Base-by-base conservation (phyloP, 2,888 invertebrate species). In the Mesorhabditis spiculigera region DNA sequence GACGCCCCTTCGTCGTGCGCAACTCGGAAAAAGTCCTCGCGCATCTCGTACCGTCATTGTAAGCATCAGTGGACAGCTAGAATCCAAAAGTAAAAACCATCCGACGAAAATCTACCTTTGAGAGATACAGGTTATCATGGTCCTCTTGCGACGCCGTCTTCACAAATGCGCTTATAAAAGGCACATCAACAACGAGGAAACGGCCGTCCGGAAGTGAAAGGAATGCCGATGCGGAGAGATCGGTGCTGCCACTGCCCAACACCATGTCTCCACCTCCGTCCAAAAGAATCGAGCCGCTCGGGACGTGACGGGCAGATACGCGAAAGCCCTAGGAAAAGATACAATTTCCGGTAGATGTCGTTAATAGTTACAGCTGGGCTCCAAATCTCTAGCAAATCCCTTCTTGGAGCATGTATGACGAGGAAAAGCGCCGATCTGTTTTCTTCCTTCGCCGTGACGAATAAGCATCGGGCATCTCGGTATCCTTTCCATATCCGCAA, bases 401-500 rank as follows among this genome's bases (percentile, higher is more conserved):
- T 91, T 78, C 93, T 92, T 0, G 95, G 93, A 5, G 94, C 93
- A 87, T 95, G 96, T 75, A 98, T 93, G 3, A 93, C 91, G 69
- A 97, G 89, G 87, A 96, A 97, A 66, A 93, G 88, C 8, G 79
- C 78, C 13, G 71, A 62, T 16, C 71, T 65, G 3, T 71, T 65
- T 8, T 42, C 84, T 78, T 71, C 58, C 58, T 50, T 50, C n/a
- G 58, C 8, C 58, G 58, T 50, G 58, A 50, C n/a, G n/a, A 50
- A 50, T 10, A 50, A n/a, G n/a, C 58, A 93, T 86, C 96, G 93
- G 0, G 96, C 95, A 86, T 96, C 94, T 67, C 96, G 90, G 87
- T 94, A 97, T 4, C 97, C 96, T 89, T 96, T 96, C 90, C 95
- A 94, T 85, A 95, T 91, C 68, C 93, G 90, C 61, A 95, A 88